Evolutionary conservation across 1,140 invertebrate genomes (phyloP).

Genomic region (Tetragnatha versicolor): DNA sequence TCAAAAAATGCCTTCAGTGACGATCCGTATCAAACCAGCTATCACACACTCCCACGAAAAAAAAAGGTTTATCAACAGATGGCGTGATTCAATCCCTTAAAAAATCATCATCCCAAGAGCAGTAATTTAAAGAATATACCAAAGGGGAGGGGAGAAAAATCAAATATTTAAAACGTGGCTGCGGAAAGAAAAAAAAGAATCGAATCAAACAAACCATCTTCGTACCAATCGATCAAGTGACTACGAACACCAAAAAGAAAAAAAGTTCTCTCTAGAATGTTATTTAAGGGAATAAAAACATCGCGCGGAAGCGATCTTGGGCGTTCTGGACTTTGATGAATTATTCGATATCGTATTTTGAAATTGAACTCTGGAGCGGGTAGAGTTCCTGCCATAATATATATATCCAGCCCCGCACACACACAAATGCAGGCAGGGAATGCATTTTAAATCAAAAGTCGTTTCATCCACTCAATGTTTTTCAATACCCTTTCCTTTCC

Average conservation of each 20-base stretch:
- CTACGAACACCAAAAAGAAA: not conserved
- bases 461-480: constrained; percentile 44
- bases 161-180: not conserved
- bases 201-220: not conserved
- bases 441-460: constrained; percentile 52
- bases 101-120: no score
- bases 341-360: constrained; percentile 52
- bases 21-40: no score
- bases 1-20: no score
- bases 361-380: constrained; percentile 29
- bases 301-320: constrained; percentile 28
- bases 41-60: no score
- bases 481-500: no score
- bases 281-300: constrained; percentile 34
- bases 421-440: constrained; percentile 39
- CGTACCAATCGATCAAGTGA: not conserved
- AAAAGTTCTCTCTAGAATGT: not conserved
- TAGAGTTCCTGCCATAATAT: constrained; percentile 12
- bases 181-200: not conserved
- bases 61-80: no score
- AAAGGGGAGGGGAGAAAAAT: not conserved
- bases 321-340: constrained; percentile 40
- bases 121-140: no score
- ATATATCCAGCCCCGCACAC: constrained; percentile 49
- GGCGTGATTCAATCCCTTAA: no score